Base-by-base conservation (phyloP, 2,888 invertebrate species). In the Agriotes lineatus region DNA sequence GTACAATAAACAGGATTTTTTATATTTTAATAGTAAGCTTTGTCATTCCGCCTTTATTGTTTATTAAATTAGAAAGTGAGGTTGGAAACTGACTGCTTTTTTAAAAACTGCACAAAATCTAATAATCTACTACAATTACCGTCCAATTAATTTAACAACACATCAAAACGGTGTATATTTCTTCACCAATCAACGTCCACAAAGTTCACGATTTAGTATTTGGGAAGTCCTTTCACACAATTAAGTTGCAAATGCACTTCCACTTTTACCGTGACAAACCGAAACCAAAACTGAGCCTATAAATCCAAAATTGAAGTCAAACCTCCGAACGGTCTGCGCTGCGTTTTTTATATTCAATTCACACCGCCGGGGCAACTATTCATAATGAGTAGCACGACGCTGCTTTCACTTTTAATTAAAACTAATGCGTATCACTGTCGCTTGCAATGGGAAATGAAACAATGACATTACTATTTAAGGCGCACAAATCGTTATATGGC, bases 391-490 rank as follows among this genome's bases (percentile, higher is more conserved):
- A 10, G 19, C 52, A 52, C 52, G 18, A 37, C 33, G 22, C 22
- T 12, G 16, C 56, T 56, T 56, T 56, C 56, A 56, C 56, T 56
- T 56, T 39, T 56, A 56, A 56, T 56, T 39, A 39, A 35, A 56
- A 12, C 19, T 22, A 56, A 39, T 37, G 22, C n/a, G 48, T 22
- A 48, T 6, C 12, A 14, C 56, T 56, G 39, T 56, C 56, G 39
- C n/a, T 12, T 37, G 14, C 33, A 18, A 12, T 20, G 20, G 19
- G 39, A 56, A 20, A 19, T 20, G 56, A 22, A 37, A 56, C 56
- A 39, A 56, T 19, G 56, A 56, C 56, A 56, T 56, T 56, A 39
- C 39, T 39, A 56, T 56, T 56, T 56, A 56, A 20, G 39, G 37
- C 52, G 33, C 33, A 52, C 52, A 48, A 48, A 48, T 48, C 19